These are phyloP conservation scores for Dione vanillae DNA, from an alignment of 2,888 invertebrate genomes.

Conservation along the genomic window DNA sequence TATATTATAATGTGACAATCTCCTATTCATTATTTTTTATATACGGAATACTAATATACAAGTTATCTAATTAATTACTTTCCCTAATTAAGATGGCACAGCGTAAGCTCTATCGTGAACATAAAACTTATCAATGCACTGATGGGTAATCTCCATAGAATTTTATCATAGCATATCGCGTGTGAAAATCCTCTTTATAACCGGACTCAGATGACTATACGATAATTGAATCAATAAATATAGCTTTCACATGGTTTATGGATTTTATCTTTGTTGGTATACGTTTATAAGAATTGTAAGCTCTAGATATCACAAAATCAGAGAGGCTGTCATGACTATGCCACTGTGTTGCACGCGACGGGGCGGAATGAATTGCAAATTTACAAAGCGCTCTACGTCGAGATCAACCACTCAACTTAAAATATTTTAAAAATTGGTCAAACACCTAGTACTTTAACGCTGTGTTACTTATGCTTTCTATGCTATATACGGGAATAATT, in stretches of 20 bases:
- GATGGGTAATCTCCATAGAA: constrained; percentile 27
- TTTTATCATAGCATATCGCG: constrained; percentile 34
- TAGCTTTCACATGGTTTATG: constrained; percentile 11
- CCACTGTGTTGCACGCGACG: no score
- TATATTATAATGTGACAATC: constrained; percentile 27
- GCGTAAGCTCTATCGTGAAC: constrained; percentile 17
- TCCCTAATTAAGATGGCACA: constrained; percentile 31
- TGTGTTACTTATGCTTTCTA: no score
- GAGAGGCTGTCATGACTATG: no score
- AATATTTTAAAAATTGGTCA: no score
- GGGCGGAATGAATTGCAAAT: no score
- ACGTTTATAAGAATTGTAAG: background rate
- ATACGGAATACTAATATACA: constrained; percentile 23
- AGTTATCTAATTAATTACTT: constrained; percentile 31
- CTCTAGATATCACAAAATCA: no score
- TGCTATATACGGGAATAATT: no score
- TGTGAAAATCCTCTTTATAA: constrained; percentile 36
- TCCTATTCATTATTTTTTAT: constrained; percentile 18
- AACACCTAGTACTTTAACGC: no score
- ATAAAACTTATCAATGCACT: constrained; percentile 27
- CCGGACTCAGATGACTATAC: constrained; percentile 16
- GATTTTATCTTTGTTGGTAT: background rate
- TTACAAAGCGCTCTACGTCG: no score
- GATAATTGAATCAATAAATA: constrained; percentile 36
- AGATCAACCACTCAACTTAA: no score